Evolutionary conservation across 2,113 vertebrate species (phyloP).

Genomic region (Caloenas nicobarica): DNA sequence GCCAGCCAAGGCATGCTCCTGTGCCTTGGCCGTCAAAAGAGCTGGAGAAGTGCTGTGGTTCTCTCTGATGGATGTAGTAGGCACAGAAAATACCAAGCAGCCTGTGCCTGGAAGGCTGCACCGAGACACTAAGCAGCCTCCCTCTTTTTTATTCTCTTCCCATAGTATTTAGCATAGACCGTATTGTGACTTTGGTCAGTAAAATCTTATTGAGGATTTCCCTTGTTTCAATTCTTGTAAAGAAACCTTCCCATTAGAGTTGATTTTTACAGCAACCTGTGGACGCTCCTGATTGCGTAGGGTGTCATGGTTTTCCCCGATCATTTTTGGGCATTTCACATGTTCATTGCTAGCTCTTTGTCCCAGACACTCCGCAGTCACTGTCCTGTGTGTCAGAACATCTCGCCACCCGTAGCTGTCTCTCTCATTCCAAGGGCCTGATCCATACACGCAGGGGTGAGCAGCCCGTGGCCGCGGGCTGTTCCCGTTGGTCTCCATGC

Average conservation of each 20-base stretch:
- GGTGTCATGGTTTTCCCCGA: not conserved
- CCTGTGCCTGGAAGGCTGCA: not conserved
- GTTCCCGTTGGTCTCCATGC: rapidly evolving
- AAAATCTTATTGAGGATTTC: not conserved
- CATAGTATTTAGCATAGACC: not conserved
- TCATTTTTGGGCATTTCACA: not conserved
- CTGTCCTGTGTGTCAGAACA: not conserved
- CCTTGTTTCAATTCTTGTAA: not conserved
- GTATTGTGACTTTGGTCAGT: not conserved
- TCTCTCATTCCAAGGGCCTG: not conserved
- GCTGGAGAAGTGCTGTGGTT: not conserved
- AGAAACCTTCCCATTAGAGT: not conserved
- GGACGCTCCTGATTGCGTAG: rapidly evolving
- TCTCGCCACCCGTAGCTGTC: not conserved
- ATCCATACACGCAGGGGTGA: not conserved
- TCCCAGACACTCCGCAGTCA: not conserved
- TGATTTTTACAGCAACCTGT: not conserved
- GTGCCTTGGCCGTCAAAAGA: not conserved
- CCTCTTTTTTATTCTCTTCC: not conserved
- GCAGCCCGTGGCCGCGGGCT: not conserved
- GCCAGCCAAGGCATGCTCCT: not conserved
- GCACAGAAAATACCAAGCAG: not conserved
- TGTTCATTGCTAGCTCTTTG: not conserved
- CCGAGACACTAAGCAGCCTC: not conserved
- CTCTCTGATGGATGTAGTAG: not conserved